These are phyloP conservation scores for Pelvicachromis taeniatus DNA, from an alignment of 2,113 vertebrate species.

Conservation along the genomic window DNA sequence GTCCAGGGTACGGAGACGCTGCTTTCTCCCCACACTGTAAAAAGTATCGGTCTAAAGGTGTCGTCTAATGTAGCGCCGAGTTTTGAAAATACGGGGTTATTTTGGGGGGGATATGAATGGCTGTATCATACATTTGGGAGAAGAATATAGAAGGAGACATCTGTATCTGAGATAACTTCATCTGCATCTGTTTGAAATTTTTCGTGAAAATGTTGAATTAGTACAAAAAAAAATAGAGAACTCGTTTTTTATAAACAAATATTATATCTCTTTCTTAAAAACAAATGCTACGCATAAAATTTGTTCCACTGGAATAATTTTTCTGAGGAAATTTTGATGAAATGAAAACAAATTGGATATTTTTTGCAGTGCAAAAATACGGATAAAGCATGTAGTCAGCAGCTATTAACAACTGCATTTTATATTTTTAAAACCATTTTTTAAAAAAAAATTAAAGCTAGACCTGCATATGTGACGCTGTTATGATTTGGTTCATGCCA, in stretches of 20 bases:
- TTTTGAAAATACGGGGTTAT: background rate
- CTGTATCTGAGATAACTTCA: background rate
- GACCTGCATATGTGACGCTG: background rate
- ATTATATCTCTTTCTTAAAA: background rate
- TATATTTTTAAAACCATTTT: background rate
- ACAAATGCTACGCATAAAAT: background rate
- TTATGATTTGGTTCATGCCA: background rate
- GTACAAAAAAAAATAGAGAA: background rate
- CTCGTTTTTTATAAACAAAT: background rate
- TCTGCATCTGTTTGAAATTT: background rate
- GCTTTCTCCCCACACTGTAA: slow-evolving; percentile 41
- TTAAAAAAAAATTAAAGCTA: background rate
- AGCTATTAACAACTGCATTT: background rate
- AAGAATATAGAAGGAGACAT: background rate
- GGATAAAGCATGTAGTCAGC: background rate
- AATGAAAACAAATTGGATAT: background rate
- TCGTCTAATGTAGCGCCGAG: background rate
- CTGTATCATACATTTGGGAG: background rate
- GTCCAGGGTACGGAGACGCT: background rate
- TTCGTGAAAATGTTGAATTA: background rate
- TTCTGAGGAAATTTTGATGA: background rate
- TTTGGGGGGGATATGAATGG: background rate
- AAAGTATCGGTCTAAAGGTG: slow-evolving; percentile 21
- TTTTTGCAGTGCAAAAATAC: slow-evolving; percentile 26
- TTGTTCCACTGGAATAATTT: background rate